Conservation (phyloP, 2,113 vertebrate genomes). For the Ptyas mucosa region DNA sequence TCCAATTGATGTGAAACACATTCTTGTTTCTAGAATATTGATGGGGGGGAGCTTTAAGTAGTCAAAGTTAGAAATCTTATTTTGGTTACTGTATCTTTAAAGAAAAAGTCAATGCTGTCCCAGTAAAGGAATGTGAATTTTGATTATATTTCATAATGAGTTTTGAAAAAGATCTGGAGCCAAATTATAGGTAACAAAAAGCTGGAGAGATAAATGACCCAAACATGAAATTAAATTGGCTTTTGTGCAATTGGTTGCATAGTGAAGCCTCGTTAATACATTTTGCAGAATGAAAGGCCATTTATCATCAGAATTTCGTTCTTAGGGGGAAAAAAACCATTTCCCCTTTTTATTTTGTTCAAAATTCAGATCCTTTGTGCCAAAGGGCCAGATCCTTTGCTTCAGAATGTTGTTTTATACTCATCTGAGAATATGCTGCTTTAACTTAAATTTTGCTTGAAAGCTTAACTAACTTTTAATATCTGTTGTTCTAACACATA, state of each 20-base stretch:
- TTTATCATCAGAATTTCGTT: slow-evolving; percentile 60
- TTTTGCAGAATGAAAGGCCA: slow-evolving; percentile 59
- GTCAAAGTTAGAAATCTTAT: background rate
- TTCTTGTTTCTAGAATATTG: background rate
- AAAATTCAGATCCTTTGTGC: slow-evolving; percentile 54
- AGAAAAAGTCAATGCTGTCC: background rate
- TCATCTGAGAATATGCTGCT: slow-evolving; percentile 24
- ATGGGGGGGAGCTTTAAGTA: background rate
- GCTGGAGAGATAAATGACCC: slow-evolving; percentile 60
- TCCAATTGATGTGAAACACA: slow-evolving; percentile 4
- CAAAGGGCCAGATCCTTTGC: slow-evolving; percentile 30
- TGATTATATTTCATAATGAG: slow-evolving; percentile 69
- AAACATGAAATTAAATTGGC: slow-evolving; percentile 69
- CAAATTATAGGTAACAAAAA: slow-evolving; percentile 67
- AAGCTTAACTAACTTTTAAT: background rate
- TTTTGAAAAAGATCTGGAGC: slow-evolving; percentile 66
- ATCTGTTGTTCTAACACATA: background rate
- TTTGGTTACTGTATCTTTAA: slow-evolving; percentile 29
- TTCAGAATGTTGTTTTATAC: background rate
- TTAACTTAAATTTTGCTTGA: background rate
- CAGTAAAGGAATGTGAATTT: slow-evolving; percentile 58
- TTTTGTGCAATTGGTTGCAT: slow-evolving; percentile 66
- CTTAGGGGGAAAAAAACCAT: slow-evolving; percentile 43
- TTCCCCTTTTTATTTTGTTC: slow-evolving; percentile 54
- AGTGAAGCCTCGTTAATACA: slow-evolving; percentile 65